Evolutionary conservation across 2,113 vertebrate species (phyloP).

Genomic region (Thalassarche chlororhynchos): DNA sequence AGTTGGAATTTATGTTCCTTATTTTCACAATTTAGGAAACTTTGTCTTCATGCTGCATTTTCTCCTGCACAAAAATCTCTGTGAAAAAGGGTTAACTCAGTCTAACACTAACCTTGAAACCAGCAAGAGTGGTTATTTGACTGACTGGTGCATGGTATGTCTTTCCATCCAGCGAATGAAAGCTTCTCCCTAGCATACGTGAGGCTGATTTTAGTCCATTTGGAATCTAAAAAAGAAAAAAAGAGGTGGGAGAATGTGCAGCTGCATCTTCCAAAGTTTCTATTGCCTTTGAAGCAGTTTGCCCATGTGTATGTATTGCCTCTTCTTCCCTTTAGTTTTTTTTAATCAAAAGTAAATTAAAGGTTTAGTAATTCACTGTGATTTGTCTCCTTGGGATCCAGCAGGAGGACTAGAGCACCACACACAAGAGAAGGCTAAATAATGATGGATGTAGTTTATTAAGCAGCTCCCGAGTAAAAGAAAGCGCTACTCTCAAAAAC

Average conservation of each 20-base stretch:
- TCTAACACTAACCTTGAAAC: neutral
- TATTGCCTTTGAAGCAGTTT: neutral
- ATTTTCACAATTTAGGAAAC: neutral
- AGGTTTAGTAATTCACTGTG: constrained; percentile 48
- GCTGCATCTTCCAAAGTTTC: neutral
- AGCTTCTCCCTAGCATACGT: neutral
- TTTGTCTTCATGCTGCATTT: neutral
- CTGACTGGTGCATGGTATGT: neutral
- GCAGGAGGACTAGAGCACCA: neutral
- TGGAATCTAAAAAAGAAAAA: neutral
- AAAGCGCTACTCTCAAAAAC: constrained; percentile 3
- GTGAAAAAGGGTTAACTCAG: neutral
- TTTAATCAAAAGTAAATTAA: constrained; percentile 45
- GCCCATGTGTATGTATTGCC: neutral
- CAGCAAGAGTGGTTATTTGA: neutral
- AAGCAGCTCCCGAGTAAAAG: constrained; percentile 43
- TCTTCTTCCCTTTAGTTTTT: neutral
- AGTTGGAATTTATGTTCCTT: neutral
- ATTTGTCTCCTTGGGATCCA: constrained; percentile 52
- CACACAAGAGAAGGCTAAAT: neutral
- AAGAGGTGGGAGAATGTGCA: neutral
- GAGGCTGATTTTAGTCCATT: neutral
- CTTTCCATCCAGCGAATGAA: neutral
- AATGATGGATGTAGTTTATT: constrained; percentile 38
- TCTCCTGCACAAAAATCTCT: neutral